These are phyloP conservation scores for Scytalopus superciliaris DNA, from an alignment of 2,113 vertebrate species.

Conservation along the genomic window DNA sequence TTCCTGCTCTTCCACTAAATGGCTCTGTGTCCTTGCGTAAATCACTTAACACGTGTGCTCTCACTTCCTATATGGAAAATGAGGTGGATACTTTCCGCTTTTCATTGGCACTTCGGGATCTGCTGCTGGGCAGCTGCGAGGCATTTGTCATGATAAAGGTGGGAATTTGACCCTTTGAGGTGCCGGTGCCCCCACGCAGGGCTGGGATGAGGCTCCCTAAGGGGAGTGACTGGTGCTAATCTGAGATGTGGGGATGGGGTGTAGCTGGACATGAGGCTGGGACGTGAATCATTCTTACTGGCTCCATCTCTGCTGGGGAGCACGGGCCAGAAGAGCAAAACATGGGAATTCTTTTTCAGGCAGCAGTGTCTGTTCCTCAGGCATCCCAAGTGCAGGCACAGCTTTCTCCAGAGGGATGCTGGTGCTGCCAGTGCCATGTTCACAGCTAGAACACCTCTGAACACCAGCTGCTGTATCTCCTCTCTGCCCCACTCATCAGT, in stretches of 20 bases:
- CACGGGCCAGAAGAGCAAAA: neutral
- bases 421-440: neutral
- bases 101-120: neutral
- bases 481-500: neutral
- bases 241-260: neutral
- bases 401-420: neutral
- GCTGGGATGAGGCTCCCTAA: neutral
- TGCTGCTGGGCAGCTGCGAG: neutral
- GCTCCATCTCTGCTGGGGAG: neutral
- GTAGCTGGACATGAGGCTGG: neutral
- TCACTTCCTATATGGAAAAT: constrained; percentile 53
- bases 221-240: neutral
- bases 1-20: neutral
- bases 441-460: neutral
- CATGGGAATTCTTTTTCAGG: neutral
- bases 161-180: neutral
- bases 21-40: neutral
- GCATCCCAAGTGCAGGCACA: neutral
- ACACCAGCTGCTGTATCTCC: neutral
- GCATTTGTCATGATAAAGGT: neutral
- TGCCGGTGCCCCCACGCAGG: neutral
- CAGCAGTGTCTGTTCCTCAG: rapidly evolving
- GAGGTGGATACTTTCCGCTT: neutral
- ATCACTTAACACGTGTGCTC: constrained; percentile 36
- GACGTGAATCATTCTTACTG: neutral